Evolutionary conservation across 2,888 invertebrate genomes (phyloP), one percentile per base, ranked within the genome.

Genomic region (Kuschelorhynchus macadamiae): DNA sequence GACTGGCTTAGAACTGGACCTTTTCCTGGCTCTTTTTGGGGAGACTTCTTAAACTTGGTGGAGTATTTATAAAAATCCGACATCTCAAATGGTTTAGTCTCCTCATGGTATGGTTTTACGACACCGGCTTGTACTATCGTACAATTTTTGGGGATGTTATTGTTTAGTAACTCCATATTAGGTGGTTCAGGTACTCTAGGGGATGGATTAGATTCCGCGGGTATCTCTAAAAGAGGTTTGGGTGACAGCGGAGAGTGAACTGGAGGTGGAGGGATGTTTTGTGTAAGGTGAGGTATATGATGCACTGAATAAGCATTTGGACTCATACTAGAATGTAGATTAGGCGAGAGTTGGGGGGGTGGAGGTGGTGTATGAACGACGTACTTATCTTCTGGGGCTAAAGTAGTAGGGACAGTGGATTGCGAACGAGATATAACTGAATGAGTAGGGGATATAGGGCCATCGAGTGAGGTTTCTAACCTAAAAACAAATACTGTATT

Each of bases 21-120:
- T n/a, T 56, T 44, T 64, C 69, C 36, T 17, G 36, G 25, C 65
- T 76, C 46, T 49, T 71, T 71, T 57, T 61, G 71, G 11, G 82
- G 81, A 5, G 82, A 81, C 63, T 81, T 95, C 91, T 70, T 96
- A 89, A 93, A 95, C 81, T 96, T 96, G 3, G 96, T 96, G 55
- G 97, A 97, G 83, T 98, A 98, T 84, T 97, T 98, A 83, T 97
- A 98, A 83, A 96, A 97, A 84, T 98, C 98, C 0, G 96, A 92
- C 94, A 97, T 96, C 86, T 97, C 97, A 85, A 97, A 98, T 1
- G 97, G 97, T 81, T 98, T 98, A 0, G 95, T 94, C 62, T 95
- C 94, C 85, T 98, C 97, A 78, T 94, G 89, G 80, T 95, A 95
- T 0, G 95, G 95, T 82, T 94, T 94, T 85, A 93, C 95, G 76